Evolutionary conservation across 2,797 vertebrate genomes (phyloP).

Genomic region (Molossus alvarezi): DNA sequence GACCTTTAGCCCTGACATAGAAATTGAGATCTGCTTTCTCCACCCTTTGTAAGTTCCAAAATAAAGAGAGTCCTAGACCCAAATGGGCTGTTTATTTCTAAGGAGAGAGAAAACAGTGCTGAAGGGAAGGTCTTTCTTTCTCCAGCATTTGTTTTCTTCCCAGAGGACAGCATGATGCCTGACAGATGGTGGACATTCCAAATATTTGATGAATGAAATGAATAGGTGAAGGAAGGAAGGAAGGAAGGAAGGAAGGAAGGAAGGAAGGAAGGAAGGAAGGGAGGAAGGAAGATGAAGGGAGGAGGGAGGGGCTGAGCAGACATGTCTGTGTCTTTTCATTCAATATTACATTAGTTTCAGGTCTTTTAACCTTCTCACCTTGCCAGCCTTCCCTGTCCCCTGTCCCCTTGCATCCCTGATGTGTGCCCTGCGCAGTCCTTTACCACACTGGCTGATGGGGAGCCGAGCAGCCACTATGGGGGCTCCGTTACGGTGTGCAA

Average conservation of each 20-base stretch:
- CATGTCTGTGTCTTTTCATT: background rate
- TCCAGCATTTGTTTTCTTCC: background rate
- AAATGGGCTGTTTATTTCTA: background rate
- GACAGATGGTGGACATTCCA: background rate
- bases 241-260: background rate
- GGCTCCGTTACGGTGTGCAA: background rate
- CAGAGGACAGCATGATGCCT: background rate
- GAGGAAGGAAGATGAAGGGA: background rate
- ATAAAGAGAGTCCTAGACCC: background rate
- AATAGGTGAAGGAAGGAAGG: background rate
- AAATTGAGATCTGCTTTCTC: background rate
- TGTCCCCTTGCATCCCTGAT: too few species aligned
- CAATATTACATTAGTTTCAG: background rate
- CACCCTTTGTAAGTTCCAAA: background rate
- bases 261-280: background rate
- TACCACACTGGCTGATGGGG: background rate
- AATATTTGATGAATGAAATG: background rate
- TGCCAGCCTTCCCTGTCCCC: background rate
- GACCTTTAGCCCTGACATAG: too few species aligned
- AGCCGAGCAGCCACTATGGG: background rate
- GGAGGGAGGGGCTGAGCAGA: background rate
- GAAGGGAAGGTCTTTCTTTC: background rate
- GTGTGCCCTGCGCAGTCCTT: background rate
- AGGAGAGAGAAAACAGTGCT: background rate
- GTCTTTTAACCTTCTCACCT: background rate